Evolutionary conservation across 2,113 vertebrate genomes (phyloP), one percentile per base, ranked within the genome.

Genomic region (Carassius gibelio): DNA sequence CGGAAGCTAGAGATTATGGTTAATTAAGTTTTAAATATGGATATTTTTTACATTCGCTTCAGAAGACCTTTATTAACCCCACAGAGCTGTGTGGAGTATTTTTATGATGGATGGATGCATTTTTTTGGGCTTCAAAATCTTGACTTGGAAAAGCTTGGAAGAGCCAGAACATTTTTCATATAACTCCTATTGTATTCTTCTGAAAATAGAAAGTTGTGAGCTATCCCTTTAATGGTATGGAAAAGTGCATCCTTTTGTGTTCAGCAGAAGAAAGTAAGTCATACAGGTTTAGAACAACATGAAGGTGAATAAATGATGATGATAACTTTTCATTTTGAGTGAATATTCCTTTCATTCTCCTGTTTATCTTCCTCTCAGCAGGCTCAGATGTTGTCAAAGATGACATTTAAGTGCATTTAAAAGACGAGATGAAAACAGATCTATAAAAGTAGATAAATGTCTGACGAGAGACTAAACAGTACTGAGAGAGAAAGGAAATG

Each of bases 301-400:
- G 36, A 75, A 8, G 45, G 76, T 13, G 19, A 78, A 78, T 38
- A 34, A 55, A 21, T 57, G 4, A 13, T 50, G 34, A 59, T 19
- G 36, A 78, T 19, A 78, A 42, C 13, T 50, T 75, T 61, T 9
- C 4, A 19, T 52, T 61, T 78, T 38, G 34, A 61, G 52, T 38
- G 76, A 78, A 61, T n/a, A n/a, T 59, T n/a, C 30, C 52, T 75
- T 50, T 38, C 34, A 78, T 78, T 55, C 55, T 62, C 5, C 11
- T 45, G 36, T 80, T 64, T 26, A 62, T 13, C 38, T 80, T 38
- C 34, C 57, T 80, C 36, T 45, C 77, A 23, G 57, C 57, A 62
- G 77, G 42, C 77, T 45, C 6, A 45, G 26, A 11, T 11, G 8
- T 81, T 48, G 61, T 81, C 78, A 81, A 30, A 64, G 8, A 15